phyloP scores from a whole-genome alignment of 2,797 vertebrate genomes.

The Oreortyx pictus region DNA sequence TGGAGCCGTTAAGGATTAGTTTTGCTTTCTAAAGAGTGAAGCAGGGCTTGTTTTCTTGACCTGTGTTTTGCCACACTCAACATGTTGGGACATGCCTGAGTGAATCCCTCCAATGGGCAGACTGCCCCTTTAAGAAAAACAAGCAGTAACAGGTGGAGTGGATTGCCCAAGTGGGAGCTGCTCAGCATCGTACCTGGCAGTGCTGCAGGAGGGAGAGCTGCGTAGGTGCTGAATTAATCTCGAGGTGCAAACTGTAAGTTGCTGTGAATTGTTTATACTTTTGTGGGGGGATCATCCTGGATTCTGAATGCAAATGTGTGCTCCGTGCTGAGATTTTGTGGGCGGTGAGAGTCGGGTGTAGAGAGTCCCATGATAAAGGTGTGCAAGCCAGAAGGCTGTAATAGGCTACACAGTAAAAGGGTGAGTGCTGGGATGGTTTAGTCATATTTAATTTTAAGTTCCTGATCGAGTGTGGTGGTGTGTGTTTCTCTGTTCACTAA shows the following conservation, averaged over 20 bases:
- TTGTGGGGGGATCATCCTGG: background rate
- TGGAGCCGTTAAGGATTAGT: background rate
- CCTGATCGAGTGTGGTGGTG: background rate
- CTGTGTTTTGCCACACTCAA: background rate
- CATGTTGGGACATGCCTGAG: background rate
- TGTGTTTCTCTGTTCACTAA: background rate
- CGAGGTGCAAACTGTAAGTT: background rate
- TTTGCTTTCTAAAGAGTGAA: background rate
- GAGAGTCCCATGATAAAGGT: fast-evolving
- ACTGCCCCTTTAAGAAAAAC: background rate
- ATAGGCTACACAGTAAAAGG: background rate
- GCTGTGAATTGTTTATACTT: background rate
- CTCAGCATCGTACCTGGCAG: background rate
- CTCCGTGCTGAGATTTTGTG: background rate
- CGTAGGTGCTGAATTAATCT: background rate
- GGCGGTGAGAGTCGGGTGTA: background rate
- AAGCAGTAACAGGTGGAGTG: background rate
- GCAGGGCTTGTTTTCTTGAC: background rate
- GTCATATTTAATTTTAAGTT: background rate
- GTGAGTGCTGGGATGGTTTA: background rate
- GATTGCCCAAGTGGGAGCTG: background rate
- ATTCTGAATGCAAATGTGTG: background rate
- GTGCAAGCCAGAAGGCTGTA: background rate
- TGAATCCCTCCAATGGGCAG: background rate
- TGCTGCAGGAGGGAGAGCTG: background rate